A percentile compares a stretch with the other conserved stretches of the same genome.
These are phyloP conservation scores for Caenorhabditis imperialis DNA, from an alignment of 2,888 invertebrate species.

Conservation along the genomic window DNA sequence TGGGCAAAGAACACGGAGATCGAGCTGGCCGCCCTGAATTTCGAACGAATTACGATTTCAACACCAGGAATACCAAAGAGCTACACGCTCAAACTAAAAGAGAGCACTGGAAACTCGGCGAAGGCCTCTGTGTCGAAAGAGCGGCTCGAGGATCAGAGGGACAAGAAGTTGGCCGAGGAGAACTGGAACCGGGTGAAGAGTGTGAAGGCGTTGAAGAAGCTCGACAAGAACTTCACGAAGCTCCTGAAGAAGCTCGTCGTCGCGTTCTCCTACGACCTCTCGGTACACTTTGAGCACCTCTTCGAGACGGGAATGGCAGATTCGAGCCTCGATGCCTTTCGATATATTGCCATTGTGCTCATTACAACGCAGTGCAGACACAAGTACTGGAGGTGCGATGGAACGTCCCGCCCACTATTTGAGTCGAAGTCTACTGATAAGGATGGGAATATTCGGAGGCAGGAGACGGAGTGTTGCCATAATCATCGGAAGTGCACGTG, in stretches of 20 bases:
- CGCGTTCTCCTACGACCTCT: slow-evolving; percentile 17
- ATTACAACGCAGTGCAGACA: too few species aligned
- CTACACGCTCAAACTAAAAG: too few species aligned
- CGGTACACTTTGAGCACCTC: slow-evolving; percentile 6
- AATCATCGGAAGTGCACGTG: slow-evolving; percentile 40
- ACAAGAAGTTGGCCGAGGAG: neutral
- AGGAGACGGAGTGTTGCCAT: slow-evolving; percentile 3
- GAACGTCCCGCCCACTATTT: neutral
- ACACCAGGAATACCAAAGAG: too few species aligned
- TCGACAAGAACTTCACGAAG: neutral
- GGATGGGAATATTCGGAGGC: slow-evolving; percentile 1
- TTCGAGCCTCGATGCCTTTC: neutral
- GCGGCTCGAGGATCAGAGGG: neutral
- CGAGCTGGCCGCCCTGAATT: slow-evolving; percentile 10
- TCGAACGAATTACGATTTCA: slow-evolving; percentile 2
- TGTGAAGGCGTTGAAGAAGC: neutral
- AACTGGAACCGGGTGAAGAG: neutral
- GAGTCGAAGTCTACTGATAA: neutral
- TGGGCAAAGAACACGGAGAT: slow-evolving; percentile 11
- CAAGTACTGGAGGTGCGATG: slow-evolving; percentile 13
- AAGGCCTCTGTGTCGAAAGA: neutral
- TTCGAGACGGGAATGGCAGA: neutral
- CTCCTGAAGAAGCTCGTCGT: neutral
- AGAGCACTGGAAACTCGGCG: neutral
- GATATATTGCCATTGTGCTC: too few species aligned